These are phyloP conservation scores for Glaucopsyche alexis DNA, from an alignment of 2,888 invertebrate species.

Conservation along the genomic window DNA sequence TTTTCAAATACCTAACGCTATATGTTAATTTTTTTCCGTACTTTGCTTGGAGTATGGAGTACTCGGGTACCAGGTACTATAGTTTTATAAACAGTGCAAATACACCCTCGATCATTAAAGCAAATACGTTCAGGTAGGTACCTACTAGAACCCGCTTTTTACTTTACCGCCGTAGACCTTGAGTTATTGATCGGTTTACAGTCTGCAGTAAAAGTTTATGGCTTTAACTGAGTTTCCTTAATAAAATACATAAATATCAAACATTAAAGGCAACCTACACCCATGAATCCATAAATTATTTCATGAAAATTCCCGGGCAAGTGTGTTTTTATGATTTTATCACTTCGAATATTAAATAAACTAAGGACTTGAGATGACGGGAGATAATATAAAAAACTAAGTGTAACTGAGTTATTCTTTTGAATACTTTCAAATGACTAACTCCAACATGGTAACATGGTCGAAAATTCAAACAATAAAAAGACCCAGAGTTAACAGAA, in stretches of 20 bases:
- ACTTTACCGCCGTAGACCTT: conserved; percentile 34
- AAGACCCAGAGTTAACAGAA: too few species aligned
- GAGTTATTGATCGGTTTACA: conserved; percentile 35
- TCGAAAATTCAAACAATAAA: too few species aligned
- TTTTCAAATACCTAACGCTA: too few species aligned
- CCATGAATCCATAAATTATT: conserved; percentile 4
- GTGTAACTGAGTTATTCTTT: too few species aligned
- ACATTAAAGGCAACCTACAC: conserved; percentile 1
- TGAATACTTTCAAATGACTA: too few species aligned
- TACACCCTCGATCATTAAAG: conserved; percentile 15
- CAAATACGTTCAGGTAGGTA: conserved; percentile 58
- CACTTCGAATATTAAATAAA: background rate
- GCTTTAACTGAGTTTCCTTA: conserved; percentile 24
- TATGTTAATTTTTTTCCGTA: too few species aligned
- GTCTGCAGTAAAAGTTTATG: conserved; percentile 34
- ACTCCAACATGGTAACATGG: too few species aligned
- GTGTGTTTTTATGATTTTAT: background rate
- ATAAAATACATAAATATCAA: conserved; percentile 22
- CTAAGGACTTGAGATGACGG: too few species aligned
- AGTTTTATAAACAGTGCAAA: background rate
- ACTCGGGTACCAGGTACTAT: too few species aligned
- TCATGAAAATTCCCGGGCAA: background rate
- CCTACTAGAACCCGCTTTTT: conserved; percentile 38
- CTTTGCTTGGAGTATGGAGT: too few species aligned
- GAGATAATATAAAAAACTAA: too few species aligned